Conservation (phyloP, 2,888 invertebrate species). For the Drosophila lacicola region DNA sequence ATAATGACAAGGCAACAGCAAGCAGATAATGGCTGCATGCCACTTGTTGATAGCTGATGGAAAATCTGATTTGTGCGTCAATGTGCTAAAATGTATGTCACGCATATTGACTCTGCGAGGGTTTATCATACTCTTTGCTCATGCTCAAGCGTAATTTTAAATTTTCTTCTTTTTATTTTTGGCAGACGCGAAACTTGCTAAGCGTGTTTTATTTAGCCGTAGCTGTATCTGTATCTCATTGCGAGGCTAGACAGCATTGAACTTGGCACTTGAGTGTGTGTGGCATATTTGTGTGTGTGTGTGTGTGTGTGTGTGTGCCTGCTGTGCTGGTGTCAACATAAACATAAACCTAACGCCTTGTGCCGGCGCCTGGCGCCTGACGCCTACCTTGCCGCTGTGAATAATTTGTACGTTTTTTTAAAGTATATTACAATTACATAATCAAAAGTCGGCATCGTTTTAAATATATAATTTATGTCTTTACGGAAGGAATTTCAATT, state of each 20-base stretch:
- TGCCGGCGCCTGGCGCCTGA: conserved; percentile 29
- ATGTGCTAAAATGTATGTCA: conserved; percentile 7
- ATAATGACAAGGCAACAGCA: conserved; percentile 22
- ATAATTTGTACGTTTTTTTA: conserved; percentile 36
- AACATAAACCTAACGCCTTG: conserved; percentile 46
- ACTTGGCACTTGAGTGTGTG: conserved; percentile 26
- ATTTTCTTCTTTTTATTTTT: conserved; percentile 3
- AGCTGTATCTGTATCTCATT: conserved; percentile 14
- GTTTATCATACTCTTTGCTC: conserved; percentile 27
- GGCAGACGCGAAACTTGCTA: conserved; percentile 31
- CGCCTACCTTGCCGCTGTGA: conserved; percentile 46
- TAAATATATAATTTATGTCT: conserved; percentile 63
- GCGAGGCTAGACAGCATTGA: conserved; percentile 35
- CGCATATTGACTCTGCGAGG: not conserved
- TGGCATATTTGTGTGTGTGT: conserved; percentile 2
- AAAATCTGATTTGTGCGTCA: conserved; percentile 1
- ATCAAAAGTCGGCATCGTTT: conserved; percentile 32
- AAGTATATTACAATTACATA: conserved; percentile 31
- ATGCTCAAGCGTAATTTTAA: not conserved
- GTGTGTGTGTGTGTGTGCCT: conserved; percentile 7
- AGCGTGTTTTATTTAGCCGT: conserved; percentile 24
- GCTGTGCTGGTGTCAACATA: conserved; percentile 51
- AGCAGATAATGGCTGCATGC: conserved; percentile 27
- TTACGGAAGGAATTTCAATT: conserved; percentile 63
- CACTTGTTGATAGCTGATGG: conserved; percentile 10